phyloP scores from a whole-genome alignment of 2,888 invertebrate genomes.

The Agrotis segetum region DNA sequence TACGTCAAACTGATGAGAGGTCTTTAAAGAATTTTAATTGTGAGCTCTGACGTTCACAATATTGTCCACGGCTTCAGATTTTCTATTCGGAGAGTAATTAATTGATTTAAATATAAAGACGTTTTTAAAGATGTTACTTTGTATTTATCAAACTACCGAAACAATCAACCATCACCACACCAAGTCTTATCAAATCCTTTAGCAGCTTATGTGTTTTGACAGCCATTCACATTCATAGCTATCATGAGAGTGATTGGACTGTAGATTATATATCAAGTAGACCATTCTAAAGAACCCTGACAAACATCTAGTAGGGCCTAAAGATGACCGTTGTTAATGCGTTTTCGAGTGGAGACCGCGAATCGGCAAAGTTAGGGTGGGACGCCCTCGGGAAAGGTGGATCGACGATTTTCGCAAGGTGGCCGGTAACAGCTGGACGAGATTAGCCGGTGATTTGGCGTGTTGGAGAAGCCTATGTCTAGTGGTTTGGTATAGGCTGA shows the following conservation, averaged over 20 bases:
- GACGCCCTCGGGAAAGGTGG: too few relatives aligned
- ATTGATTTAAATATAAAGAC: background rate
- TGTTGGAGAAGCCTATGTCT: too few relatives aligned
- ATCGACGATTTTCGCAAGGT: too few relatives aligned
- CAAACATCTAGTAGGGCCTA: background rate
- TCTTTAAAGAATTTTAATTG: constrained; percentile 5
- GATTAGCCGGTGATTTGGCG: too few relatives aligned
- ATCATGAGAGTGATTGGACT: background rate
- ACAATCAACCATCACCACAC: background rate
- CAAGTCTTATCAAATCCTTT: constrained; percentile 2
- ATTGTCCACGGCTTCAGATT: background rate
- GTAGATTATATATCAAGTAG: background rate
- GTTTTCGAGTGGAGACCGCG: too few relatives aligned
- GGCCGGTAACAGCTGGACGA: too few relatives aligned
- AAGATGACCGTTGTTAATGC: too few relatives aligned
- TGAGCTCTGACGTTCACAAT: background rate
- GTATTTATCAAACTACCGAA: background rate
- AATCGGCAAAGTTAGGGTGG: too few relatives aligned
- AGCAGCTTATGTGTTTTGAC: background rate
- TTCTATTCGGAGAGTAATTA: background rate
- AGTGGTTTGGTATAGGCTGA: too few relatives aligned
- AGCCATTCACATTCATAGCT: background rate
- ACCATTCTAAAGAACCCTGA: background rate
- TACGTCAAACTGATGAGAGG: constrained; percentile 27
- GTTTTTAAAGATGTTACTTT: background rate